Evolutionary conservation across 2,113 vertebrate genomes (phyloP).

Genomic region (Naja naja): DNA sequence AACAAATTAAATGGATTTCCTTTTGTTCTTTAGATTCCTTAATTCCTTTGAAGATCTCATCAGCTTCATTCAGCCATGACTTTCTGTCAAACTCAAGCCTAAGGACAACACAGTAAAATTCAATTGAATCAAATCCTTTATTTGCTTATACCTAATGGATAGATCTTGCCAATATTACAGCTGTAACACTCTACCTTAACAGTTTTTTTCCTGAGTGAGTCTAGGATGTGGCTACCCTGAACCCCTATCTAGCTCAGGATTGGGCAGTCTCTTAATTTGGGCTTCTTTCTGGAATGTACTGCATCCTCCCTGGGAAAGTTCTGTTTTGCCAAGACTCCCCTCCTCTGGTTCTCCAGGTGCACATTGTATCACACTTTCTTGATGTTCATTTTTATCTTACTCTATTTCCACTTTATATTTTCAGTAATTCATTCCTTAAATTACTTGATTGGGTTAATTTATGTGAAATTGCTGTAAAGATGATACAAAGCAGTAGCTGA

Average conservation of each 20-base stretch:
- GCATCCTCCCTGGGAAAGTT: neutral
- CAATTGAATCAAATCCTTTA: too few relatives aligned
- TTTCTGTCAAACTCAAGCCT: neutral
- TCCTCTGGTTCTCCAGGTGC: neutral
- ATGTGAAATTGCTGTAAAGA: neutral
- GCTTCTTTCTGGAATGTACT: neutral
- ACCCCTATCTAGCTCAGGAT: neutral
- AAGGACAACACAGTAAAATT: too few relatives aligned
- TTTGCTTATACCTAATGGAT: too few relatives aligned
- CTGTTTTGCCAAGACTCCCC: too few relatives aligned
- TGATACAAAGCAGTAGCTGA: neutral
- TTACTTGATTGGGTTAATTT: neutral
- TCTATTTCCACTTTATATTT: neutral
- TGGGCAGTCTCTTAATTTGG: neutral
- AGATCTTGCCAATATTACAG: too few relatives aligned
- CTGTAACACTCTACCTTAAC: too few relatives aligned
- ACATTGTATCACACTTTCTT: neutral
- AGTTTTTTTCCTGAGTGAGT: too few relatives aligned
- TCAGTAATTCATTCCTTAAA: neutral
- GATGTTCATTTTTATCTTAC: neutral
- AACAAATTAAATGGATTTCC: neutral
- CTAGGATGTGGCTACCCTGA: neutral
- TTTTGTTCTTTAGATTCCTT: neutral
- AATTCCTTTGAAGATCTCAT: neutral
- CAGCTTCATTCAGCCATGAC: neutral